These are phyloP conservation scores for Percopsis omiscomaycus DNA, from an alignment of 2,797 vertebrate genomes.

Conservation along the genomic window DNA sequence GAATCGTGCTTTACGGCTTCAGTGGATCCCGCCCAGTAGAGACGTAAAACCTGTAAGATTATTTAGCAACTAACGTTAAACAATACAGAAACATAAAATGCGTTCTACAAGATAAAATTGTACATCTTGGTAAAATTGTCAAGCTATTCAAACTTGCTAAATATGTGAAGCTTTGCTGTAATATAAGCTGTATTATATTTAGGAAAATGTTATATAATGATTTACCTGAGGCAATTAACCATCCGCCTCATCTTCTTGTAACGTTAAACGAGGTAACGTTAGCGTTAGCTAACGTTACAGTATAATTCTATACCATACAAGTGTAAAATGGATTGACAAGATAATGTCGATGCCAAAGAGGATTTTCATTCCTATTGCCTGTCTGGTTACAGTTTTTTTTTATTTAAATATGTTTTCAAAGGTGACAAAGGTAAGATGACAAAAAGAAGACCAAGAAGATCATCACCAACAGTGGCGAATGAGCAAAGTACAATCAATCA, in stretches of 20 bases:
- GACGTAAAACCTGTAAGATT: slow-evolving; percentile 54
- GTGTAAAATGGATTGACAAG: not conserved
- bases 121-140: not conserved
- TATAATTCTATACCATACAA: too few species aligned
- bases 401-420: too few species aligned
- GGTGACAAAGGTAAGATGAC: slow-evolving; percentile 45
- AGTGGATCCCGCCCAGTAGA: slow-evolving; percentile 36
- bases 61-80: not conserved
- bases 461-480: slow-evolving; percentile 45
- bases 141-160: too few species aligned
- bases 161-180: too few species aligned
- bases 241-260: too few species aligned
- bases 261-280: too few species aligned
- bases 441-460: slow-evolving; percentile 42
- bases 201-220: not conserved
- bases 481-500: not conserved
- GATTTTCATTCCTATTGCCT: not conserved
- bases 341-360: not conserved
- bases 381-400: not conserved
- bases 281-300: too few species aligned
- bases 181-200: not conserved
- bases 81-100: not conserved
- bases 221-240: not conserved
- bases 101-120: too few species aligned
- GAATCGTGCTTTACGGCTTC: slow-evolving; percentile 72